Conservation (phyloP, 2,797 vertebrate species). For the Clarias pachynema region DNA sequence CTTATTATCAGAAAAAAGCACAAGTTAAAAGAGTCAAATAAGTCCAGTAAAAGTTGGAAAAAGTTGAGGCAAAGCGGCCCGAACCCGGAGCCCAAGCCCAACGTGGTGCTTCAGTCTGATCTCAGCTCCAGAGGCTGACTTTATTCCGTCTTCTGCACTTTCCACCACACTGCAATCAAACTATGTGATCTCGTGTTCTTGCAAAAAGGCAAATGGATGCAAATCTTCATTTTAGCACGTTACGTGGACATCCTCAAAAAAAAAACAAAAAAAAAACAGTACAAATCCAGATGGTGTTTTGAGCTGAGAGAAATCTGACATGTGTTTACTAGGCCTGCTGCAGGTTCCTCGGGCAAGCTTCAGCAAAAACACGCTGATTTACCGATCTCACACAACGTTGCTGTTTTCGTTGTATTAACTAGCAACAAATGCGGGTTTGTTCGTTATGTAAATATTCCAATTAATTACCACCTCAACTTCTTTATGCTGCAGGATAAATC, state of each 20-base stretch:
- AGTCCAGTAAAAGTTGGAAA: conserved; percentile 44
- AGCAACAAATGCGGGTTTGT: accelerated
- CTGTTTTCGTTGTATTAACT: no score
- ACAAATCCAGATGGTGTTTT: background rate
- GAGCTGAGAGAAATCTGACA: conserved; percentile 15
- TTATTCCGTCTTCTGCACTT: conserved; percentile 55
- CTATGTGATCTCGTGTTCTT: conserved; percentile 69
- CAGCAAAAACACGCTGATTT: background rate
- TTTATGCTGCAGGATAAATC: background rate
- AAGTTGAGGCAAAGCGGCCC: conserved; percentile 14
- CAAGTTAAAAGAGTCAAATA: background rate
- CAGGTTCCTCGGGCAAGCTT: background rate
- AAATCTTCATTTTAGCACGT: conserved; percentile 67
- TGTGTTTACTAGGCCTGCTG: conserved; percentile 36
- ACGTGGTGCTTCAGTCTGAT: conserved; percentile 52
- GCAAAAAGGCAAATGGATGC: conserved; percentile 65
- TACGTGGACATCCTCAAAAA: conserved; percentile 28
- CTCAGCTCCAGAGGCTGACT: background rate
- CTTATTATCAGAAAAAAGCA: conserved; percentile 40
- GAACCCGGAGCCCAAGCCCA: conserved; percentile 49
- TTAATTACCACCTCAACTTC: background rate
- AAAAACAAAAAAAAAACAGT: background rate
- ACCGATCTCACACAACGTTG: background rate
- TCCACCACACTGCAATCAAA: conserved; percentile 60
- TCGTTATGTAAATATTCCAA: background rate